Conservation (phyloP, 2,113 vertebrate genomes). For the Proterorhinus semilunaris region DNA sequence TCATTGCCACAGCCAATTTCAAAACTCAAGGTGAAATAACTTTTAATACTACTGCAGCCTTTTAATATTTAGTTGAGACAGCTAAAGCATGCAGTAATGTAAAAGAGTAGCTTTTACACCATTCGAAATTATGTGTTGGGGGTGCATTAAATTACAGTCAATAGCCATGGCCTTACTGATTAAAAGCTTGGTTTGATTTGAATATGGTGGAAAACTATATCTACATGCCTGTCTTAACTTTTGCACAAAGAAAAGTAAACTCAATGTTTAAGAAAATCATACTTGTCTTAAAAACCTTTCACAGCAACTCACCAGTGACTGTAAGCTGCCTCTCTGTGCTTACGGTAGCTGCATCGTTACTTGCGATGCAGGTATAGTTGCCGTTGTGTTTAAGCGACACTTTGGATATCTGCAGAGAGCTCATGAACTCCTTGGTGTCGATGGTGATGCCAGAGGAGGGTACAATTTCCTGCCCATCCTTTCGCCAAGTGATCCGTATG, state of each 20-base stretch:
- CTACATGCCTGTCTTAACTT: neutral
- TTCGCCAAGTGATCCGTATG: slow-evolving; percentile 97
- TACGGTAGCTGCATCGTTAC: slow-evolving; percentile 93
- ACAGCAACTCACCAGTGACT: slow-evolving; percentile 82
- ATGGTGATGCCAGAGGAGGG: slow-evolving; percentile 94
- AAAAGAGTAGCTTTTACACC: neutral
- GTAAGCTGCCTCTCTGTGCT: slow-evolving; percentile 96
- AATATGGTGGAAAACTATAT: neutral
- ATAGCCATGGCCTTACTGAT: neutral
- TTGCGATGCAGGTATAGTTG: slow-evolving; percentile 99
- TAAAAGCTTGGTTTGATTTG: neutral
- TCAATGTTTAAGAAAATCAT: slow-evolving; percentile 11
- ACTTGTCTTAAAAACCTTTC: too few species aligned
- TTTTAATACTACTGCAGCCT: neutral
- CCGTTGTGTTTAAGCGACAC: slow-evolving; percentile 97
- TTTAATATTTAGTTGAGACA: neutral
- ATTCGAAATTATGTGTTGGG: slow-evolving; percentile 1
- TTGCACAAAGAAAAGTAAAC: slow-evolving; percentile 1
- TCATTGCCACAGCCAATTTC: neutral
- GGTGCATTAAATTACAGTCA: neutral
- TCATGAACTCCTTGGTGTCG: slow-evolving; percentile 99
- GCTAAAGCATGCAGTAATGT: neutral
- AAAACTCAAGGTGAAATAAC: slow-evolving; percentile 8
- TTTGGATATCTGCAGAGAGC: slow-evolving; percentile 97
- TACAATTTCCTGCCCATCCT: slow-evolving; percentile 96